phyloP scores from a whole-genome alignment of 1,140 invertebrate species.

The Plodia interpunctella region DNA sequence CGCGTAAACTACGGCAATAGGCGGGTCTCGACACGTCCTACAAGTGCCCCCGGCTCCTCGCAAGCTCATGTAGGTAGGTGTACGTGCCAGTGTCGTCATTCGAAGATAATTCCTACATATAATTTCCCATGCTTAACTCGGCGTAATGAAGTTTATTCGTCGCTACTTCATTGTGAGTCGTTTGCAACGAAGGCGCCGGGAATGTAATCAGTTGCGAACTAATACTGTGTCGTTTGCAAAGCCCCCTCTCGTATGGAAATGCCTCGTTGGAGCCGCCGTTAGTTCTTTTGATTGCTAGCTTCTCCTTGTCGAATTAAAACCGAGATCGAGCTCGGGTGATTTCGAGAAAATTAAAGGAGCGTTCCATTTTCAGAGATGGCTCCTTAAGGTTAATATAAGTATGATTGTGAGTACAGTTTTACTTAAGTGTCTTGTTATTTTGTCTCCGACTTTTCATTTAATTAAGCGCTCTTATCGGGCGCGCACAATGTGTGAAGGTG shows the following conservation, averaged over 20 bases:
- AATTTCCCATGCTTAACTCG: slow-evolving; percentile 72
- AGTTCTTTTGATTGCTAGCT: slow-evolving; percentile 71
- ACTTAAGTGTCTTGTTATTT: slow-evolving; percentile 43
- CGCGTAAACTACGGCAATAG: slow-evolving; percentile 15
- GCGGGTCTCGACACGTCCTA: slow-evolving; percentile 32
- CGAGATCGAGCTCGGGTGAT: slow-evolving; percentile 53
- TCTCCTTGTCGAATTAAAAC: slow-evolving; percentile 66
- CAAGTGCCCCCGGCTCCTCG: slow-evolving; percentile 43
- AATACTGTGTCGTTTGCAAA: slow-evolving; percentile 64
- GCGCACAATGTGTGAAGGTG: slow-evolving; percentile 5
- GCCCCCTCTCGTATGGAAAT: slow-evolving; percentile 69
- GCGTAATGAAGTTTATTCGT: slow-evolving; percentile 74
- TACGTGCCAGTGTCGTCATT: slow-evolving; percentile 50
- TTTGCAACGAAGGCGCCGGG: slow-evolving; percentile 48
- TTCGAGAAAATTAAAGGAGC: slow-evolving; percentile 66
- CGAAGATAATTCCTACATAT: slow-evolving; percentile 71
- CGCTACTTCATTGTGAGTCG: slow-evolving; percentile 65
- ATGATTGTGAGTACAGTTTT: slow-evolving; percentile 47
- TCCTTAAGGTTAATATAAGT: slow-evolving; percentile 60
- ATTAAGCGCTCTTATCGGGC: slow-evolving; percentile 49
- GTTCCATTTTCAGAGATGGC: slow-evolving; percentile 56
- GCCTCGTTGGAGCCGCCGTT: slow-evolving; percentile 61
- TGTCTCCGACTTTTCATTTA: slow-evolving; percentile 49
- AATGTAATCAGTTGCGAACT: slow-evolving; percentile 74
- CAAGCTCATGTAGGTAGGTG: slow-evolving; percentile 34